Evolutionary conservation across 2,113 vertebrate genomes (phyloP).

Genomic region (Varanus komodoensis): DNA sequence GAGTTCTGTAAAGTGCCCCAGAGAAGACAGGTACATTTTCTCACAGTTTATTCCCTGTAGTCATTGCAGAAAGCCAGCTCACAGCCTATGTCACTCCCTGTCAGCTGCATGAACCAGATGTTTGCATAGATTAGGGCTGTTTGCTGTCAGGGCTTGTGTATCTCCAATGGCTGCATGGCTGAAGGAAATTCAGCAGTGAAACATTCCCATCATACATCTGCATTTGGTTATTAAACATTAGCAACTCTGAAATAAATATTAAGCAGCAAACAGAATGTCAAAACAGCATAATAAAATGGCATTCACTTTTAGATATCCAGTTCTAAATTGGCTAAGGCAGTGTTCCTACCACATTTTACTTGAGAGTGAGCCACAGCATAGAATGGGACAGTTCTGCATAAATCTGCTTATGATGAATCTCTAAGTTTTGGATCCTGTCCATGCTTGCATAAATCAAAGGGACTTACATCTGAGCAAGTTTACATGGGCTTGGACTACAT

Average conservation of each 20-base stretch:
- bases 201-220: neutral
- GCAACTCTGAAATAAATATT: neutral
- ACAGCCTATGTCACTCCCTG: too few species aligned
- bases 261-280: neutral
- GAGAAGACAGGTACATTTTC: neutral
- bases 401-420: neutral
- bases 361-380: neutral
- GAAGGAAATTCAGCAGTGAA: neutral
- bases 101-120: neutral
- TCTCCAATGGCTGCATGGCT: neutral
- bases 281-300: neutral
- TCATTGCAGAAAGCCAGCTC: too few species aligned
- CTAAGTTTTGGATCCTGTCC: neutral
- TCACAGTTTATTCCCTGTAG: neutral
- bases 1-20: neutral
- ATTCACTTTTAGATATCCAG: neutral
- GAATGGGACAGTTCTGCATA: neutral
- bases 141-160: neutral
- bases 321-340: neutral
- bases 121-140: neutral
- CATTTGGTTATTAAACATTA: neutral
- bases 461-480: neutral
- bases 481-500: neutral
- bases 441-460: neutral
- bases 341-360: neutral